A percentile compares a stretch with the other conserved stretches of the same genome.
Evolutionary conservation across 2,113 vertebrate species (phyloP).

Genomic region (Litocranius walleri): DNA sequence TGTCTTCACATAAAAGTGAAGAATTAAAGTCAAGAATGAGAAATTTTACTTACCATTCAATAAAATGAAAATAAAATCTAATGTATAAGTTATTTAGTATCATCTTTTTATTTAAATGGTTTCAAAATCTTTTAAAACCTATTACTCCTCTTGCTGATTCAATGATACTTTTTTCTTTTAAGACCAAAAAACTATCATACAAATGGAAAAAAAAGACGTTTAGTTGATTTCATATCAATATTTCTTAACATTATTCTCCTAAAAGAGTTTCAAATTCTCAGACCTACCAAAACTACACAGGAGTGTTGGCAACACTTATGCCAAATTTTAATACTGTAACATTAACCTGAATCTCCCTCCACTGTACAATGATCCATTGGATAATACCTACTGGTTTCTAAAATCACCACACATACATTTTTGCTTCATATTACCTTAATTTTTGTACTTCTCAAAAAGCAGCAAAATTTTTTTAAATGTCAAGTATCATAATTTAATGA

Average conservation of each 20-base stretch:
- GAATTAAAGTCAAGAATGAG: not conserved
- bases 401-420: not conserved
- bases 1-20: conserved; percentile 27
- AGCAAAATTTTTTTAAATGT: not conserved
- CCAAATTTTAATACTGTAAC: not conserved
- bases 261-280: conserved; percentile 7
- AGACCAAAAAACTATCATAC: not conserved
- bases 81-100: not conserved
- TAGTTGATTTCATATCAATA: not conserved
- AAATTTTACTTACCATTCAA: conserved; percentile 10
- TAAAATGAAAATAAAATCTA: conserved; percentile 14
- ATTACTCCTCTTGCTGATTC: not conserved
- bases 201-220: conserved; percentile 1
- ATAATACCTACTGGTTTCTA: not conserved
- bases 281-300: not conserved
- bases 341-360: not conserved
- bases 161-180: not conserved
- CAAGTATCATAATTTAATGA: not conserved
- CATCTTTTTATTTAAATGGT: not conserved
- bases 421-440: not conserved
- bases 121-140: not conserved
- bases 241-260: not conserved
- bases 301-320: not conserved
- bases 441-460: not conserved
- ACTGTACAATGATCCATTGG: not conserved